Evolutionary conservation across 92 coral and sea anemone genomes (phyloP), one percentile per base, ranked within the genome.

Genomic region (Phenganax subtilis): DNA sequence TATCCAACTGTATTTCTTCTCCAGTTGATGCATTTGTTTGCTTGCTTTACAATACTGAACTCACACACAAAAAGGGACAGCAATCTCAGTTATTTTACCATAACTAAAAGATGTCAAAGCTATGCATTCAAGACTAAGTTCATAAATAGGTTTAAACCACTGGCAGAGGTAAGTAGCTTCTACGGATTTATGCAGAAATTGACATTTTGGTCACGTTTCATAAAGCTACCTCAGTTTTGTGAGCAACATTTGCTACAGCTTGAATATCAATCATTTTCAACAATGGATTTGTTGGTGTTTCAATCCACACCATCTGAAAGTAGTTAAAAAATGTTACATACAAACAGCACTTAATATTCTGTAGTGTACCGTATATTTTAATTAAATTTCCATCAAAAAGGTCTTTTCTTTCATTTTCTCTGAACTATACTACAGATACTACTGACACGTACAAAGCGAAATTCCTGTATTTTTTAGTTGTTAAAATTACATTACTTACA

Each of bases 201-300:
- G 54, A 10, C 5, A 55, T 9, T 47, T 9, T 11, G 16, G 52
- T 28, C 62, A 54, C 47, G 10, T 3, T 16, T 15, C 44, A 29
- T 6, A 20, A 61, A 16, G 28, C 17, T 85, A 92, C 98, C 90
- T 94, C 87, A 63, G 89, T 93, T 83, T 92, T 81, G 51, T 85
- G 97, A 57, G 89, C 98, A 75, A 94, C 81, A 53, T 94, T 87
- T 11, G 98, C 87, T 54, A 89, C 91, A 9, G 86, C 98, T 84
- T 87, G 85, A 80, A 94, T 92, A 77, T 92, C 97, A 69, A 89
- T 88, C 85, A 94, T 72, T 84, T 92, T 94, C 62, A 94, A 87
- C 28, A 90, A 64, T 62, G 98, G 98, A 76, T 94, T 94, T 54
- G 98, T 94, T 51, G 98, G 98, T n/a, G 98, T 94, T 86, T 94